Evolutionary conservation across 1,140 invertebrate species (phyloP), one percentile per base, ranked within the genome.

Genomic region (Drosophila serrata): DNA sequence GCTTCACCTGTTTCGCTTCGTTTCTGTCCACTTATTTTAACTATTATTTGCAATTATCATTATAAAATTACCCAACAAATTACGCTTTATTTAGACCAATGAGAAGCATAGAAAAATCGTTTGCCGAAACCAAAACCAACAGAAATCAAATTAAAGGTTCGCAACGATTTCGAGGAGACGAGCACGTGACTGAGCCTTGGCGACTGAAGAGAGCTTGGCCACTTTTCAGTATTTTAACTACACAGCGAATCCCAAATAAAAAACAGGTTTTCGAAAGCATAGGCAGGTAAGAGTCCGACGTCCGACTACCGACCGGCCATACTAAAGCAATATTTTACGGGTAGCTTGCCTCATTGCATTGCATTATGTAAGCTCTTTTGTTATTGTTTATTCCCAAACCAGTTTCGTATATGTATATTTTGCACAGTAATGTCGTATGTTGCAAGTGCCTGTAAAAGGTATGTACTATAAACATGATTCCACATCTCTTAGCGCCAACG

Each of bases 361-460:
- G 43, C 39, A 39, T 78, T 78, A 78, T 78, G 75, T 70, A 78
- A 78, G n/a, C 62, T 53, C 74, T 70, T 70, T 57, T 78, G 56
- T 78, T 59, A 77, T 68, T 76, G 46, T 65, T 55, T 53, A 77
- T 60, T 68, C 27, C 46, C 62, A 69, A 78, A 78, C 75, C 40
- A 45, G 75, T 78, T 78, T 58, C 29, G 13, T 33, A 45, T 24
- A 45, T 48, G 29, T 17, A 67, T 56, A n/a, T 70, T 58, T 58
- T 49, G 51, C 69, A 68, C 49, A 53, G 61, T 51, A 76, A 75
- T 62, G 43, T 17, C 22, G 45, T 27, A 46, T 72, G 69, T 72
- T 35, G 53, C 39, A 73, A 73, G 67, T 72, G 46, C 53, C 69
- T 72, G 65, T 73, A 59, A 73, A 49, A 31, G 33, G 33, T 24